A percentile compares a stretch with the other conserved stretches of the same genome.
Evolutionary conservation across 2,797 vertebrate genomes (phyloP).

Genomic region (Petrocephalus sullivani): DNA sequence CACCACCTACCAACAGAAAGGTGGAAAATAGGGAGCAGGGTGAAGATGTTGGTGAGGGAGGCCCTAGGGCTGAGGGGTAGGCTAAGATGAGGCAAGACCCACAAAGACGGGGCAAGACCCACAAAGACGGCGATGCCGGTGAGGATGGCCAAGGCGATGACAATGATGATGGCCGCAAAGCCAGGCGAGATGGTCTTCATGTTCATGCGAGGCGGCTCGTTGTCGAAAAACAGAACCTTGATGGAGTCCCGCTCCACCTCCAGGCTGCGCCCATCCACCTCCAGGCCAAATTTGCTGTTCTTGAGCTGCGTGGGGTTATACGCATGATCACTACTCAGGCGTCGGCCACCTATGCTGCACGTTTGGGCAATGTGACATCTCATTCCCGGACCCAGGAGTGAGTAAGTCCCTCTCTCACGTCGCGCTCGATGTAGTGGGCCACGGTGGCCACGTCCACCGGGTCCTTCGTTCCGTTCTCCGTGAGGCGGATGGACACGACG

Average conservation of each 20-base stretch:
- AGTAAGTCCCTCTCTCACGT: conserved; percentile 24
- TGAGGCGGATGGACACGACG: conserved; percentile 37
- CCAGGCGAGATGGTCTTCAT: conserved; percentile 45
- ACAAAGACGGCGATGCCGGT: conserved; percentile 42
- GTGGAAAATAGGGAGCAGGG: neutral
- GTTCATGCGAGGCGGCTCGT: conserved; percentile 43
- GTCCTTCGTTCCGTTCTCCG: conserved; percentile 40
- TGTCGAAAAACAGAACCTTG: conserved; percentile 43
- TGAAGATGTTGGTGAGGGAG: neutral
- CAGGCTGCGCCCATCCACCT: conserved; percentile 34
- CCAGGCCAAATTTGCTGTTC: conserved; percentile 30
- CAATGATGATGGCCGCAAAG: conserved; percentile 42
- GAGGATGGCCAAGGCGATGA: conserved; percentile 40
- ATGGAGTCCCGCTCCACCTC: conserved; percentile 37
- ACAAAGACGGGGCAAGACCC: conserved; percentile 24
- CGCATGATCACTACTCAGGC: neutral
- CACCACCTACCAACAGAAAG: conserved; percentile 31
- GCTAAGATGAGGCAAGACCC: conserved; percentile 24
- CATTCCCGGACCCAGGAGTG: neutral
- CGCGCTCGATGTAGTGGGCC: conserved; percentile 41
- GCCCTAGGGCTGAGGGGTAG: neutral
- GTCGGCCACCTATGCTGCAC: neutral
- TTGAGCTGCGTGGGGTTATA: conserved; percentile 29
- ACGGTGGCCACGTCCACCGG: conserved; percentile 38
- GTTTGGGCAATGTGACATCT: neutral